Conservation (phyloP, 2,113 vertebrate genomes). For the Bubalus kerabau region DNA sequence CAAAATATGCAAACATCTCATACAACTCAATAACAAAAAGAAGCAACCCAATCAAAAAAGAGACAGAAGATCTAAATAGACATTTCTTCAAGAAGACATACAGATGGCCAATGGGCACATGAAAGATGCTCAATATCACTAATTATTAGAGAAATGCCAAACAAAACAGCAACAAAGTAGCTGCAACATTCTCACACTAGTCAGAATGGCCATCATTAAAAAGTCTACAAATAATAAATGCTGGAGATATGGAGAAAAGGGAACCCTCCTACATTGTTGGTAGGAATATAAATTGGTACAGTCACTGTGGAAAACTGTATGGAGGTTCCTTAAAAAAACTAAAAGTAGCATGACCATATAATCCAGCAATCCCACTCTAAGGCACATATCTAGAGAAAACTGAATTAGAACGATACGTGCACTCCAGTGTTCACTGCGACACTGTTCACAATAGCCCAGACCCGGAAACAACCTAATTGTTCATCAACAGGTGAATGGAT, state of each 20-base stretch:
- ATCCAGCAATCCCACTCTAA: not conserved
- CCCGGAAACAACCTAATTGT: not conserved
- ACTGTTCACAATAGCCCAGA: not conserved
- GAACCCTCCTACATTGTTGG: not conserved
- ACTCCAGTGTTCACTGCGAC: not conserved
- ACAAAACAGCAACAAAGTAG: not conserved
- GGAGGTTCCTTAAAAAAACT: not conserved
- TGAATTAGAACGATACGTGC: not conserved
- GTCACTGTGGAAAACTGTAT: not conserved
- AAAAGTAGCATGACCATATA: not conserved
- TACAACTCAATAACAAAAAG: not conserved
- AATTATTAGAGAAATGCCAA: not conserved
- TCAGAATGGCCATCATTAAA: not conserved
- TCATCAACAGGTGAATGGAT: not conserved
- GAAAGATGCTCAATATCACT: not conserved
- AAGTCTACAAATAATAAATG: not conserved
- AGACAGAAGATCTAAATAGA: not conserved
- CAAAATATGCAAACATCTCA: not conserved
- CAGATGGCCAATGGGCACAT: not conserved
- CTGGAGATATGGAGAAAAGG: not conserved
- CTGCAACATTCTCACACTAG: not conserved
- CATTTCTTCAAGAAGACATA: not conserved
- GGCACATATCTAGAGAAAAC: not conserved
- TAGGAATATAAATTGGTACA: not conserved
- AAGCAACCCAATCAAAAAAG: not conserved